Conservation (phyloP, 2,797 vertebrate species). For the Sebastes vulpes region DNA sequence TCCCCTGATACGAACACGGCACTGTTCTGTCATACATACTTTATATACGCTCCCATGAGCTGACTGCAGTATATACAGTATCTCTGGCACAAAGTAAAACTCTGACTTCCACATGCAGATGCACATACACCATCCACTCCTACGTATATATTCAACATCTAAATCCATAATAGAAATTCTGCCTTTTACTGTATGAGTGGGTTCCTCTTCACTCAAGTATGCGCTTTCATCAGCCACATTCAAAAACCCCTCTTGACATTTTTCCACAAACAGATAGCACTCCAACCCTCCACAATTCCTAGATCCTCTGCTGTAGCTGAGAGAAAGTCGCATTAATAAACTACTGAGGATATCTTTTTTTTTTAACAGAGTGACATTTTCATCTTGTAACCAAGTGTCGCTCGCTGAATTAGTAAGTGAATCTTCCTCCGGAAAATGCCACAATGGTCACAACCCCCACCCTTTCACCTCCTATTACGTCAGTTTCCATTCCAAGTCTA, state of each 20-base stretch:
- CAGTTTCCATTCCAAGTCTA: background rate
- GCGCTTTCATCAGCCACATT: constrained; percentile 68
- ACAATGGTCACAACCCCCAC: constrained; percentile 37
- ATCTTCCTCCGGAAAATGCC: constrained; percentile 75
- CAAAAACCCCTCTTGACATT: constrained; percentile 83
- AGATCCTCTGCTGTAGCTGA: constrained; percentile 19
- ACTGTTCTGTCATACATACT: background rate
- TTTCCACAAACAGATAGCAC: constrained; percentile 69
- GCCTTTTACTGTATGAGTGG: constrained; percentile 42
- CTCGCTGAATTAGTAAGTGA: constrained; percentile 69
- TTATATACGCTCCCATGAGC: background rate
- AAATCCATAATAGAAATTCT: constrained; percentile 32
- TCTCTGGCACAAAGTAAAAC: background rate
- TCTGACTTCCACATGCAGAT: background rate
- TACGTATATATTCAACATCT: constrained; percentile 22
- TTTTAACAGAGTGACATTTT: constrained; percentile 80
- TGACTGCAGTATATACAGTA: background rate
- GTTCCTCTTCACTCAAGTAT: constrained; percentile 53
- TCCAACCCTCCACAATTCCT: constrained; percentile 29
- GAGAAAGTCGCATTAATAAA: constrained; percentile 51
- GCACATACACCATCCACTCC: background rate
- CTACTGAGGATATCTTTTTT: constrained; percentile 26
- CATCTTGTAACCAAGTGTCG: constrained; percentile 52
- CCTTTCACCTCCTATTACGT: background rate
- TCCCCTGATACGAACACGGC: background rate